Base-by-base conservation (phyloP, 64 coral and sea anemone genomes). In the Montipora cactus region DNA sequence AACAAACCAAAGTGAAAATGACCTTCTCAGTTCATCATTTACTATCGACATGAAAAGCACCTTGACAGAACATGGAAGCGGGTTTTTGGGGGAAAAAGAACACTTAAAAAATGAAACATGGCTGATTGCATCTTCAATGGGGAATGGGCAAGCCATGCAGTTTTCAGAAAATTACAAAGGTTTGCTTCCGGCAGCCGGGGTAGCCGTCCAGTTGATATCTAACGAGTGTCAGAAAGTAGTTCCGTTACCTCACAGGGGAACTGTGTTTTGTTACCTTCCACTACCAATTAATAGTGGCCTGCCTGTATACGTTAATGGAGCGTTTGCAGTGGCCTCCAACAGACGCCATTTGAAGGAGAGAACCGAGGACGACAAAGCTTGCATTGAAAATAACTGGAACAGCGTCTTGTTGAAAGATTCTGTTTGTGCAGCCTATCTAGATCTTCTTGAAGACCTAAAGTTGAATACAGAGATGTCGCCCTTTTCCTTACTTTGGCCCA, bases 401-500 rank as follows among this genome's bases (percentile, higher is more conserved):
- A 80, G 95, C 18, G 77, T 69, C 3, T 74, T 98, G 8, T 83
- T 98, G 67, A 84, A 72, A 88, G 91, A 98, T 59, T 78, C 81
- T 8, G 59, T 96, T 47, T 93, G 91, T 59, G 77, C 81, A 55
- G 91, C 94, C 1, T 96, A 94, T 75, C 44, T 98, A 8, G 62
- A 67, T 7, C 83, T 98, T 19, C 79, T 98, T 7, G 69, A 91
- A 76, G 88, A 93, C 8, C 21, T 91, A 14, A 91, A 77, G 89
- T 9, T 14, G 12, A 25, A 23, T 47, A n/a, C 69, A 23, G 28
- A 74, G 14, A 25, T 12, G 53, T 85, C 77, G 47, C 5, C 59
- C 6, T 98, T 91, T 80, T 89, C 94, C 59, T 16, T 16, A 8
- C 83, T 98, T 2, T 98, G 97, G 97, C 97, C 97, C 19, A 95